These are phyloP conservation scores for Strigops habroptila DNA, from an alignment of 2,113 vertebrate species.

Conservation along the genomic window DNA sequence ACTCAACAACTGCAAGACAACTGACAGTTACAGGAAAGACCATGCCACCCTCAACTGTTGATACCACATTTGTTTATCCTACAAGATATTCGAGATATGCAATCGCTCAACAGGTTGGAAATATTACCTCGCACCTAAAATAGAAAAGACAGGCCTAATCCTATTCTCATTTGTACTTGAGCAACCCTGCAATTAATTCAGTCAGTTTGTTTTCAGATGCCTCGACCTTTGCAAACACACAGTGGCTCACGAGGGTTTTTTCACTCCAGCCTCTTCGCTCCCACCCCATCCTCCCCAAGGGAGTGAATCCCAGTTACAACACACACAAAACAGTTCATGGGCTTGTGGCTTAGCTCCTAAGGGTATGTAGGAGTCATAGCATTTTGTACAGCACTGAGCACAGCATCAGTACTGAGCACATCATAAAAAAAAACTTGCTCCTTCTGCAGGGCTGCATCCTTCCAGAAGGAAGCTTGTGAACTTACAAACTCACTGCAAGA, in stretches of 20 bases:
- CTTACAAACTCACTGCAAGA: neutral
- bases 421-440: neutral
- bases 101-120: neutral
- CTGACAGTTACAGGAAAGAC: neutral
- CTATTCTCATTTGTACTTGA: neutral
- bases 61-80: neutral
- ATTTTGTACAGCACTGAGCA: neutral
- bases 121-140: neutral
- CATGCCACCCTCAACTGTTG: rapidly evolving
- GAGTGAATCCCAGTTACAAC: neutral
- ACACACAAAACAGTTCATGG: neutral
- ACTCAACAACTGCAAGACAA: neutral
- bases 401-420: rapidly evolving
- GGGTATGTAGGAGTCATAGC: neutral
- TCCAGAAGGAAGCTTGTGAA: neutral
- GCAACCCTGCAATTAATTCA: neutral
- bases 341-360: neutral
- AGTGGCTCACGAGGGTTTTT: neutral
- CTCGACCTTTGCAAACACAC: neutral
- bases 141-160: neutral
- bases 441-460: neutral
- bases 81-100: neutral
- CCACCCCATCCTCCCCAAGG: neutral
- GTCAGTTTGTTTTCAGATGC: neutral
- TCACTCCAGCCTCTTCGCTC: neutral